Evolutionary conservation across 2,113 vertebrate genomes (phyloP), one percentile per base, ranked within the genome.

Genomic region (Hypanus sabinus): DNA sequence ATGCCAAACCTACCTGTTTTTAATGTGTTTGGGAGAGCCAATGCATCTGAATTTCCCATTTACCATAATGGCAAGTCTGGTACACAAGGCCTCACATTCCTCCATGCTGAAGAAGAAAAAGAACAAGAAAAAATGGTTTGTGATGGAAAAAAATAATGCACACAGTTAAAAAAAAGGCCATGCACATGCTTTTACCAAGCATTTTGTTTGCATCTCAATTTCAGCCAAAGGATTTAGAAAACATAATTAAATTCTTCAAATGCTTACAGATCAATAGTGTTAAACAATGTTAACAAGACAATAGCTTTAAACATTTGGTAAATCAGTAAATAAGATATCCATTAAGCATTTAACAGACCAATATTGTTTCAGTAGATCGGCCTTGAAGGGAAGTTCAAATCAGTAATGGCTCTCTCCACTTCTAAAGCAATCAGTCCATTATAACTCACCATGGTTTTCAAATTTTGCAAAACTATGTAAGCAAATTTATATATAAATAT

Each of bases 51-150:
- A 94, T 57, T 92, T 83, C n/a, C 94, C 94, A 38, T 94, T 94
- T 68, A 94, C 94, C 94, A 94, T 94, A 68, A 94, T 94, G 62
- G 94, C 94, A 27, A 94, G 94, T 60, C 87, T 94, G 70, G 81
- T 62, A 62, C 94, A 94, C 65, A 94, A 88, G 24, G 94, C 94
- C 71, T 94, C 94, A 55, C 94, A 94, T 76, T 94, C 94, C 73
- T 94, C 94, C 94, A 94, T 94, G 33, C 94, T 94, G 94, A 80
- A 55, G 5, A 10, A 68, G 22, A 30, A 92, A 24, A 92, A 46
- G 38, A 36, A n/a, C n/a, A n/a, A 83, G 75, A 81, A 68, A 60
- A 20, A 94, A 11, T 55, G 36, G 24, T 12, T 87, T 68, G 62
- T 65, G 10, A 83, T 55, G 62, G 65, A 33, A 77, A 16, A 87